Conservation (phyloP, 2,888 invertebrate genomes). For the Brachynemurus nebulosus region DNA sequence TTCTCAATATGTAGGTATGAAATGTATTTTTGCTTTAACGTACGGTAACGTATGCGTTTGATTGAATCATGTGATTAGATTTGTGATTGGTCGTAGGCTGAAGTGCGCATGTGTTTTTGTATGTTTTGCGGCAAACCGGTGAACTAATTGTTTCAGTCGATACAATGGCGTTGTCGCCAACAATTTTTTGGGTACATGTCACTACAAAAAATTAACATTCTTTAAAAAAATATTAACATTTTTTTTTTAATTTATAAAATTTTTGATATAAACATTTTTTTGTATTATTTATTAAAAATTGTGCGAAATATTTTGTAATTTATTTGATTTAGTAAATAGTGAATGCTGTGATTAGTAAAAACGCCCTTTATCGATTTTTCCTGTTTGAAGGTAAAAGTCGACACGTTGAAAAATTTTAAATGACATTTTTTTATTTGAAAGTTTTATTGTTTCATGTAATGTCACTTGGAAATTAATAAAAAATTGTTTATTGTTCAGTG, state of each 20-base stretch:
- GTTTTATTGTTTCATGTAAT: too few species aligned
- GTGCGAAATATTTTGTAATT: too few species aligned
- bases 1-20: too few species aligned
- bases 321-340: not conserved
- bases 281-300: not conserved
- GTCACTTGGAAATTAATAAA: too few species aligned
- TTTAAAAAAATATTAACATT: constrained; percentile 1
- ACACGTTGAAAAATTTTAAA: constrained; percentile 2
- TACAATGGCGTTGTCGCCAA: constrained; percentile 32
- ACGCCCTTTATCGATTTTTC: constrained; percentile 36
- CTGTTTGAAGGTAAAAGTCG: constrained; percentile 22
- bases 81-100: not conserved
- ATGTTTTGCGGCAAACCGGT: constrained; percentile 22
- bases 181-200: constrained; percentile 2
- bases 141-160: constrained; percentile 30
- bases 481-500: too few species aligned
- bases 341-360: constrained; percentile 20
- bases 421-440: too few species aligned
- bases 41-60: too few species aligned
- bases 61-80: too few species aligned
- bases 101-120: not conserved
- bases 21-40: too few species aligned
- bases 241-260: not conserved
- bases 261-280: not conserved
- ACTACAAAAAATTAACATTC: not conserved